Percentiles rank a stretch among this genome's conserved stretches.
Conservation (phyloP, 2,113 vertebrate genomes). For the Coreoperca whiteheadi region DNA sequence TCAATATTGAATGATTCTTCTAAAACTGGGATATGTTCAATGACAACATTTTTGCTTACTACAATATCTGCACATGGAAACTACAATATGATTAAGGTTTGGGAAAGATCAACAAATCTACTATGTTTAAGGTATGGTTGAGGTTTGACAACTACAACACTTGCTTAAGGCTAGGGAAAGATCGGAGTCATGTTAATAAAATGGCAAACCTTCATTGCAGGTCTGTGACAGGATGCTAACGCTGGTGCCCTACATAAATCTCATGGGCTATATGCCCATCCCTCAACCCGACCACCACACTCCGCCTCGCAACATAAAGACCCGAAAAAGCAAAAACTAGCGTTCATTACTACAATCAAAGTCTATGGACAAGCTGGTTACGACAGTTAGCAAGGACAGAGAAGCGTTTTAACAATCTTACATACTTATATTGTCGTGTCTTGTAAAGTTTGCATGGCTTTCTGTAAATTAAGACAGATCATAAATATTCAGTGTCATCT, state of each 20-base stretch:
- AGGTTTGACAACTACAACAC: background rate
- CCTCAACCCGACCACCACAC: background rate
- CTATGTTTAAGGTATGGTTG: background rate
- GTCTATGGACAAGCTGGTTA: background rate
- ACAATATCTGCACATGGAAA: background rate
- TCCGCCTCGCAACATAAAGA: background rate
- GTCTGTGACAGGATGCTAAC: background rate
- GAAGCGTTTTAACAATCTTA: background rate
- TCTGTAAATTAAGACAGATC: constrained; percentile 43
- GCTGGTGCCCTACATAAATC: background rate
- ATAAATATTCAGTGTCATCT: constrained; percentile 71
- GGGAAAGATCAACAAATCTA: background rate
- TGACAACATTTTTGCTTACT: background rate
- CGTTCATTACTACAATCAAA: background rate
- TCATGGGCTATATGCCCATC: background rate
- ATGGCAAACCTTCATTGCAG: background rate
- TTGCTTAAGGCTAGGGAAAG: no score
- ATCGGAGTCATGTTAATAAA: no score
- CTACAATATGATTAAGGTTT: background rate
- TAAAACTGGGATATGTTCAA: no score
- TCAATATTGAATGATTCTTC: background rate
- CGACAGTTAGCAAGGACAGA: background rate
- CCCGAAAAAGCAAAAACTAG: background rate
- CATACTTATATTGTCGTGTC: background rate
- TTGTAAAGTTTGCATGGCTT: constrained; percentile 23